A percentile compares a stretch with the other conserved stretches of the same genome.
phyloP scores from a whole-genome alignment of 2,113 vertebrate species.

The Toxotes jaculatrix region DNA sequence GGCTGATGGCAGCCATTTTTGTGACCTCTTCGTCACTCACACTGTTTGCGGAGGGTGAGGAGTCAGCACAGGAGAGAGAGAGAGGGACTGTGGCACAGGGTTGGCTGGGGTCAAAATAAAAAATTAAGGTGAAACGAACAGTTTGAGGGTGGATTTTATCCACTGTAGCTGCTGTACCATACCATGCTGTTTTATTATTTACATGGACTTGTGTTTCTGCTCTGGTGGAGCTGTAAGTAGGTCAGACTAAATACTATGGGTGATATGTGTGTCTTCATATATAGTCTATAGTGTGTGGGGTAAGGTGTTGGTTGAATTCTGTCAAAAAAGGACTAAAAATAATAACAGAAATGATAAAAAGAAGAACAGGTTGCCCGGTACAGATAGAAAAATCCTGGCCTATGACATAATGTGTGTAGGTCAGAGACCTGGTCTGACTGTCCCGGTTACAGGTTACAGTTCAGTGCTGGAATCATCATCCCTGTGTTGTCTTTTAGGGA shows the following conservation, averaged over 20 bases:
- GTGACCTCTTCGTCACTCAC: constrained; percentile 25
- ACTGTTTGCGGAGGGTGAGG: background rate
- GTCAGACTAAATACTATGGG: constrained; percentile 31
- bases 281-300: background rate
- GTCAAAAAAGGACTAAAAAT: background rate
- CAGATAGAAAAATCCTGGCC: background rate
- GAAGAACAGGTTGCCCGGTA: background rate
- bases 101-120: background rate
- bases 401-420: background rate
- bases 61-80: constrained; percentile 2
- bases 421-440: background rate
- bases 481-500: constrained; percentile 10
- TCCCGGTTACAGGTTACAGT: background rate
- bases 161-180: constrained; percentile 4
- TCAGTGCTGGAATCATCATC: constrained; percentile 16
- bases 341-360: background rate
- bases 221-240: constrained; percentile 57
- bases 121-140: constrained; percentile 1
- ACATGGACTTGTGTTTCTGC: constrained; percentile 52
- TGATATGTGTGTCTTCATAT: constrained; percentile 19
- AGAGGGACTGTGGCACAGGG: background rate
- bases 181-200: constrained; percentile 66
- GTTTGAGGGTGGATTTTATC: constrained; percentile 10
- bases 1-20: constrained; percentile 4
- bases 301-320: background rate